Evolutionary conservation across 2,113 vertebrate genomes (phyloP).

Genomic region (Piprites chloris): DNA sequence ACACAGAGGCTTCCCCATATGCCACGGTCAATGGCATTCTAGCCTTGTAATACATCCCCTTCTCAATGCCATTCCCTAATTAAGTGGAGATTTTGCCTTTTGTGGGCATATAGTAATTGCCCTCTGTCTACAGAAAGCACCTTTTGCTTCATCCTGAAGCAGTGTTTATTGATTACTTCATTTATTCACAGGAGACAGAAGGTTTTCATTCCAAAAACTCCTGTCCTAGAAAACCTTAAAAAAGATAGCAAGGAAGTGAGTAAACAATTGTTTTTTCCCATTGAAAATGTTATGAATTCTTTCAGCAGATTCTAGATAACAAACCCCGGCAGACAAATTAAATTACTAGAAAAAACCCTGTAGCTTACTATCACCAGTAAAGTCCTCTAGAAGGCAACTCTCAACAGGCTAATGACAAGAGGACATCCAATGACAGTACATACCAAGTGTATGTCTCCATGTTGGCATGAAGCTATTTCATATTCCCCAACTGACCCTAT

Average conservation of each 20-base stretch:
- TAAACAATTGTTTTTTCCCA: neutral
- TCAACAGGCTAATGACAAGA: neutral
- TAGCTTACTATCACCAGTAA: neutral
- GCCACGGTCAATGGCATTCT: fast-evolving
- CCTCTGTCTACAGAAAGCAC: neutral
- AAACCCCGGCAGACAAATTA: neutral
- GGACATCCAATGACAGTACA: neutral
- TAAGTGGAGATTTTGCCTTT: neutral
- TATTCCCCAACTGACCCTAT: neutral
- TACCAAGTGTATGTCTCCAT: neutral
- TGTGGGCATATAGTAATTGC: neutral
- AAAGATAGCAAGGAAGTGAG: neutral
- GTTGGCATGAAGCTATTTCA: neutral
- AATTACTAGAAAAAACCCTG: neutral
- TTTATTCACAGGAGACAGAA: neutral
- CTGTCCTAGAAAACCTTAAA: neutral
- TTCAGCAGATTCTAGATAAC: neutral
- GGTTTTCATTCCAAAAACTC: neutral
- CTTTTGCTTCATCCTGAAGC: neutral
- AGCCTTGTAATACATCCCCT: neutral
- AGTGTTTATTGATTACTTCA: neutral
- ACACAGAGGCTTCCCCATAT: neutral
- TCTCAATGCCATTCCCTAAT: neutral
- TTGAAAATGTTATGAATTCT: neutral
- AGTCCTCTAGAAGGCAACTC: neutral